Base-by-base conservation (phyloP, 1,140 invertebrate genomes). In the Octopus sinensis region DNA sequence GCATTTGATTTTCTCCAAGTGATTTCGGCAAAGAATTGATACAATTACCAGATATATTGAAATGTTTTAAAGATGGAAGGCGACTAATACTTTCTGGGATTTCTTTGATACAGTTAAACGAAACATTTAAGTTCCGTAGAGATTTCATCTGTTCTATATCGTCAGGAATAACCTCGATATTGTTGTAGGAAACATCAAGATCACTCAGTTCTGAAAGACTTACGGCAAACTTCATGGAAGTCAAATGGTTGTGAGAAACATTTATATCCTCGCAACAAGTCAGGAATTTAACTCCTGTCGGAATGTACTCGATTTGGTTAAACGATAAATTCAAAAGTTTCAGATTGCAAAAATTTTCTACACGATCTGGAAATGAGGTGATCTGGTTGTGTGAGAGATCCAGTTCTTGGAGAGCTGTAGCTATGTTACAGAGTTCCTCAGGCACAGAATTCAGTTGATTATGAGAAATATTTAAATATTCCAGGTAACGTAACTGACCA, bases 361-460 rank as follows among this genome's bases (percentile, higher is more conserved):
- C 84, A n/a, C 86, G 86, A 30, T 88, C 86, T 3, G 89, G 89
- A 52, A 90, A 79, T 6, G 84, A 82, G 12, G 83, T 82, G 43
- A 89, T 87, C 81, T 88, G 86, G 81, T 89, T 89, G 81, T 86
- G 83, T 53, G 87, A 83, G 52, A 87, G 76, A 53, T 87, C 84
- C 5, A 89, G 79, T 1, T 85, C 85, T 76, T 85, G 85, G 12
- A 90, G 78, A 9, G 87, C 86, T 71, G 85, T 85, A 10, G 84
- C 85, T 10, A 90, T 81, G 82, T 87, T 85, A 78, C 89, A 89
- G 23, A 91, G 83, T 76, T 89, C 88, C 62, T 89, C 87, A 13
- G 89, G 89, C 4, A 78, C 56, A 53, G 52, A 79, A 82, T 88
- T 89, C 5, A 90, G 85, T 13, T 86, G 83, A 79, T 90, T 90